phyloP scores from a whole-genome alignment of 2,113 vertebrate genomes.

The Neogale vison region DNA sequence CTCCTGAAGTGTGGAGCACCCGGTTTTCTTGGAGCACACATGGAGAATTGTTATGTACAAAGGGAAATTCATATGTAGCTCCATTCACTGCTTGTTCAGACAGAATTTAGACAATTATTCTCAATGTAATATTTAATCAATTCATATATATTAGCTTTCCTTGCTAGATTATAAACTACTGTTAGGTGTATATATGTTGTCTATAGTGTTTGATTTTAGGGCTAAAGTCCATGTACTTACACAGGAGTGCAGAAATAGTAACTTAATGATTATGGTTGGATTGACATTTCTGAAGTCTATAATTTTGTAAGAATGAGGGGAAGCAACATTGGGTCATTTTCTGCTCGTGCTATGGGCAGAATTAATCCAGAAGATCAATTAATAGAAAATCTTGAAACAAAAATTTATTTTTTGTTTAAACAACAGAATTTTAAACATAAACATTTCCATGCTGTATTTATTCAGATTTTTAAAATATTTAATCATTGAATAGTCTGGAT shows the following conservation, averaged over 20 bases:
- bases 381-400: not conserved
- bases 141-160: not conserved
- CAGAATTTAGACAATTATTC: not conserved
- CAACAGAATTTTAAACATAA: not conserved
- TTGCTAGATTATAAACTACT: not conserved
- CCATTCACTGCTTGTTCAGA: not conserved
- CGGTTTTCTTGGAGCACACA: not conserved
- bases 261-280: not conserved
- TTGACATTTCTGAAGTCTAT: not conserved
- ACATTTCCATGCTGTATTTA: not conserved
- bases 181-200: not conserved
- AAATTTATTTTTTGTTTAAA: slow-evolving; percentile 12
- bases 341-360: not conserved
- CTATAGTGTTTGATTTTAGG: not conserved
- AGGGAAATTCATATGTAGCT: not conserved
- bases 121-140: not conserved
- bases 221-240: not conserved
- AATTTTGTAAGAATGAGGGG: not conserved
- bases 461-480: not conserved
- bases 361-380: not conserved
- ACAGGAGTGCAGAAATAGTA: not conserved
- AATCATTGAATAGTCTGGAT: not conserved
- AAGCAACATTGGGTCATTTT: not conserved
- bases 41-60: not conserved
- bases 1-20: not conserved